These are phyloP conservation scores for Leptinotarsa rubiginosa DNA, from an alignment of 2,888 invertebrate species.

Conservation along the genomic window DNA sequence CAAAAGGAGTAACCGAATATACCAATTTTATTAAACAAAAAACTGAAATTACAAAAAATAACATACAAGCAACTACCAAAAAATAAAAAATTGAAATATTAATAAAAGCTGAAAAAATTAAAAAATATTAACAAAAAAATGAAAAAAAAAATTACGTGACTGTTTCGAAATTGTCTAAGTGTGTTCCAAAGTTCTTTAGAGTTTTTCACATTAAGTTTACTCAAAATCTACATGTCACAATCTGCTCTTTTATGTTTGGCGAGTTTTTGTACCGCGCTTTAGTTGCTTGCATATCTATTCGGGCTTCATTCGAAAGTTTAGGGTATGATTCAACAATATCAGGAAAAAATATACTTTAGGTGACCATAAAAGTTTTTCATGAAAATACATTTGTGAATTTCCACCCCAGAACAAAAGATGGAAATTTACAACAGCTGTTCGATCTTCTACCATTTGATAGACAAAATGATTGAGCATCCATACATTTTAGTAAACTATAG, in stretches of 20 bases:
- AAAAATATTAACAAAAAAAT: too few species aligned
- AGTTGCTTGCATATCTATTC: background rate
- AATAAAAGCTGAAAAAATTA: too few species aligned
- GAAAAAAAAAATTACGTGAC: background rate
- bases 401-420: background rate
- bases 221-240: background rate
- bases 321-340: background rate
- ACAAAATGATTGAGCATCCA: slow-evolving; percentile 1
- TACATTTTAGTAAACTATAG: slow-evolving; percentile 6
- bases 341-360: background rate
- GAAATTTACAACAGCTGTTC: too few species aligned
- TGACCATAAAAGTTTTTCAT: background rate
- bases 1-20: too few species aligned
- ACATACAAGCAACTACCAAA: too few species aligned
- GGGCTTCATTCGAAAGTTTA: background rate
- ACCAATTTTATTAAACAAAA: too few species aligned
- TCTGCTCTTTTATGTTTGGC: background rate
- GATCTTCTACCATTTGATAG: background rate
- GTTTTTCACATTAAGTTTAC: background rate
- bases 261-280: background rate
- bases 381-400: background rate
- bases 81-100: too few species aligned
- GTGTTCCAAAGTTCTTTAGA: background rate
- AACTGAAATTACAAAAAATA: too few species aligned
- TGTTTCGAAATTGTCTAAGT: background rate